Base-by-base conservation (phyloP, 2,113 vertebrate species). In the Philantomba maxwellii region DNA sequence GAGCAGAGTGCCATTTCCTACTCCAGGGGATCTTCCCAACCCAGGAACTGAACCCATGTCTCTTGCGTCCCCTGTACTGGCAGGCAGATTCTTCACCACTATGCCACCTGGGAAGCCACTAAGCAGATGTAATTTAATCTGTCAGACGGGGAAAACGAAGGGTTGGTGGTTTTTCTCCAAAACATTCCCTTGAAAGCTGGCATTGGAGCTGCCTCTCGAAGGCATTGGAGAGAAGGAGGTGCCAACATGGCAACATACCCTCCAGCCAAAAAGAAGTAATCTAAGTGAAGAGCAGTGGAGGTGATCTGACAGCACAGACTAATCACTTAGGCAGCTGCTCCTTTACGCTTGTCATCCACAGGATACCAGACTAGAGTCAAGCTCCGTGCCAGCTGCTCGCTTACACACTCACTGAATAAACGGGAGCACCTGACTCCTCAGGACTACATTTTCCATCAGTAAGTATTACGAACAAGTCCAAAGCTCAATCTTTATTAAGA, bases 51-150 rank as follows among this genome's bases (percentile, higher is more conserved):
- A 26, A 75, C 6, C 39, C 39, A 43, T 23, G 10, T 75, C 39
- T 75, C 23, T 26, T 75, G 70, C 2, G 0, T 43, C 21, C 39
- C 39, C 12, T 13, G 36, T 43, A 43, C 4, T 73, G 66, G n/a
- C 36, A 39, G n/a, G 66, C 36, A 73, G 66, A 39, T 23, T 73
- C 66, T 73, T 39, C 21, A 73, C 5, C 66, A 73, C 66, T 39
- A 23, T 0, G 23, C 70, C 39, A 43, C 39, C 39, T 75, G 39
- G 39, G 39, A 75, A 43, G 70, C 70, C 70, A 43, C 23, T 89
- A 96, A 95, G 81, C 95, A 95, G 95, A 97, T 97, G 78, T 87
- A 96, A 97, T 97, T 97, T 97, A 96, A 97, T 96, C 94, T 91
- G 30, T 15, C 86, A 95, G 73, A 94, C 39, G 33, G 53, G 33